Evolutionary conservation across 1,140 invertebrate genomes (phyloP).

Genomic region (Ruditapes philippinarum): DNA sequence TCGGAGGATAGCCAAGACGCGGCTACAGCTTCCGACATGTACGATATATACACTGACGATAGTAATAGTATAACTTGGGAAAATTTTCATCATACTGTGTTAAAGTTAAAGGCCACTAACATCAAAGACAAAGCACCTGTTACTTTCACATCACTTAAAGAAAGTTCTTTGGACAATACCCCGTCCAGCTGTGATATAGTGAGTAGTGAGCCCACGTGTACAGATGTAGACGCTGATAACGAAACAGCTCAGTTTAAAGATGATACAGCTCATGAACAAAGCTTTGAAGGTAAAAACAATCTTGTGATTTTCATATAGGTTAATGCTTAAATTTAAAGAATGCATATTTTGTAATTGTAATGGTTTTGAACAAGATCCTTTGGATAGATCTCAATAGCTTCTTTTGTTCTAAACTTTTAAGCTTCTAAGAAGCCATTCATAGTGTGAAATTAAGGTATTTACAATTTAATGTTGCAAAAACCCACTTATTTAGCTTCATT

Average conservation of each 20-base stretch:
- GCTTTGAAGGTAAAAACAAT: neutral
- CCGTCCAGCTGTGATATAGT: neutral
- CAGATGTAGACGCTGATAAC: neutral
- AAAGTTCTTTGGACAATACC: neutral
- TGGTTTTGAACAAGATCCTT: too few relatives aligned
- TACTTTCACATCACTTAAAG: neutral
- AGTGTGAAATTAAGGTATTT: too few relatives aligned
- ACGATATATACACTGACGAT: conserved; percentile 1
- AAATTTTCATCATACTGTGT: conserved; percentile 21
- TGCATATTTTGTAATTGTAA: too few relatives aligned
- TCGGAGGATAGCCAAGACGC: neutral
- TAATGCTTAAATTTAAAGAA: too few relatives aligned
- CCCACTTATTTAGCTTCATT: too few relatives aligned
- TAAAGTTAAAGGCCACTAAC: conserved; percentile 13
- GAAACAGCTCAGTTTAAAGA: neutral
- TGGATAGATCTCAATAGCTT: too few relatives aligned
- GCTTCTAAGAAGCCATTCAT: too few relatives aligned
- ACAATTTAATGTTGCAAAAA: too few relatives aligned
- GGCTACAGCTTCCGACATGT: neutral
- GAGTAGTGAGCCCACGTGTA: too few relatives aligned
- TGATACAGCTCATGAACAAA: neutral
- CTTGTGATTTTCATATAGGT: too few relatives aligned
- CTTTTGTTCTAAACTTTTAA: too few relatives aligned
- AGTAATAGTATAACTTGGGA: conserved; percentile 36
- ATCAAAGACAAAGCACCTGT: neutral